These are phyloP conservation scores for Tichodroma muraria DNA, from an alignment of 2,113 vertebrate species.

Conservation along the genomic window DNA sequence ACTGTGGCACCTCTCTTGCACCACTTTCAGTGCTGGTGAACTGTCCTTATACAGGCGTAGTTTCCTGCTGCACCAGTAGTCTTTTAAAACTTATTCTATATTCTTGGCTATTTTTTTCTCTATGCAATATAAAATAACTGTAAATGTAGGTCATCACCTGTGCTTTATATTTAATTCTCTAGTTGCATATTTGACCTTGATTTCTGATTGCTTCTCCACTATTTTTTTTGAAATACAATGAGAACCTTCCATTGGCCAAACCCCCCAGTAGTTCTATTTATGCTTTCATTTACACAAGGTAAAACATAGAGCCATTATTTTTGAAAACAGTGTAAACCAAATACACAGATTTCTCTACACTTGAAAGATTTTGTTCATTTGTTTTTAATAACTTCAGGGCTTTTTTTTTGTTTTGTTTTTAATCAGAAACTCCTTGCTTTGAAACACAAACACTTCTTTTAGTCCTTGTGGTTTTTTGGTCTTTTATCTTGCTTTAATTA, in stretches of 20 bases:
- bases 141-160: background rate
- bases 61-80: background rate
- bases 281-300: background rate
- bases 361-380: background rate
- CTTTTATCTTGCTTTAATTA: slow-evolving; percentile 58
- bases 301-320: background rate
- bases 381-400: background rate
- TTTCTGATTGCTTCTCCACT: background rate
- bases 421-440: background rate
- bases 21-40: background rate
- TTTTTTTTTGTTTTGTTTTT: slow-evolving; percentile 4
- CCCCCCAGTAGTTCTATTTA: background rate
- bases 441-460: background rate
- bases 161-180: background rate
- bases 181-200: background rate
- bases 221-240: background rate
- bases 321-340: background rate
- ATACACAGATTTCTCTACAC: background rate
- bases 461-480: background rate
- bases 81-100: background rate
- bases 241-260: background rate
- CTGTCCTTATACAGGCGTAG: rapidly evolving
- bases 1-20: background rate
- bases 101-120: background rate
- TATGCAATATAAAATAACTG: background rate